These are phyloP conservation scores for Aphaenogaster ashmeadi DNA, from an alignment of 1,140 invertebrate genomes.

Conservation along the genomic window DNA sequence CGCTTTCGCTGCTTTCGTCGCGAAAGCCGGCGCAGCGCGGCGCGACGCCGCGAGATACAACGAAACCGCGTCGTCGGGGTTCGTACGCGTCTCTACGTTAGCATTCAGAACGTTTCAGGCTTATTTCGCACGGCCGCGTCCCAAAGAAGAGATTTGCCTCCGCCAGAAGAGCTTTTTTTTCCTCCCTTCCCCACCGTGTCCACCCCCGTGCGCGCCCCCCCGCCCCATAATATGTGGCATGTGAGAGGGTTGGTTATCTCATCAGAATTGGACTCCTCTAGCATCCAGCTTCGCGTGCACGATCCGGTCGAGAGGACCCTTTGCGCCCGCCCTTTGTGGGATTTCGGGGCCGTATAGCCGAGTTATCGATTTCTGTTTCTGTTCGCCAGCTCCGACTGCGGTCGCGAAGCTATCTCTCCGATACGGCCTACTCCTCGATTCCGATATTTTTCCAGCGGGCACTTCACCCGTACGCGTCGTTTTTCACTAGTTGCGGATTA, in stretches of 20 bases:
- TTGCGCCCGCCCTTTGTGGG: slow-evolving; percentile 81
- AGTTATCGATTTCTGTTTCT: slow-evolving; percentile 82
- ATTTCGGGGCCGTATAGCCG: slow-evolving; percentile 80
- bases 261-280: slow-evolving; percentile 85
- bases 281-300: slow-evolving; percentile 74
- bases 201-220: slow-evolving; percentile 12
- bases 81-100: slow-evolving; percentile 82
- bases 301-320: slow-evolving; percentile 66
- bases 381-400: slow-evolving; percentile 43
- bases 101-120: slow-evolving; percentile 85
- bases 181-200: slow-evolving; percentile 51
- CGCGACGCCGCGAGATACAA: slow-evolving; percentile 63
- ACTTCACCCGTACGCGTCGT: background rate
- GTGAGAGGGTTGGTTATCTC: slow-evolving; percentile 84
- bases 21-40: slow-evolving; percentile 47
- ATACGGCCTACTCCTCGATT: slow-evolving; percentile 6
- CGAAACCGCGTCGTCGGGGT: slow-evolving; percentile 68
- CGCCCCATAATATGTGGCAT: slow-evolving; percentile 77
- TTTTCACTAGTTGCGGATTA: background rate
- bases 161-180: slow-evolving; percentile 84
- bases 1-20: slow-evolving; percentile 55
- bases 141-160: slow-evolving; percentile 87
- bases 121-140: slow-evolving; percentile 86
- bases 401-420: slow-evolving; percentile 37
- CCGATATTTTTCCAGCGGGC: background rate